These are phyloP conservation scores for Pseudotriccus pelzelni DNA, from an alignment of 2,797 vertebrate genomes.

Conservation along the genomic window DNA sequence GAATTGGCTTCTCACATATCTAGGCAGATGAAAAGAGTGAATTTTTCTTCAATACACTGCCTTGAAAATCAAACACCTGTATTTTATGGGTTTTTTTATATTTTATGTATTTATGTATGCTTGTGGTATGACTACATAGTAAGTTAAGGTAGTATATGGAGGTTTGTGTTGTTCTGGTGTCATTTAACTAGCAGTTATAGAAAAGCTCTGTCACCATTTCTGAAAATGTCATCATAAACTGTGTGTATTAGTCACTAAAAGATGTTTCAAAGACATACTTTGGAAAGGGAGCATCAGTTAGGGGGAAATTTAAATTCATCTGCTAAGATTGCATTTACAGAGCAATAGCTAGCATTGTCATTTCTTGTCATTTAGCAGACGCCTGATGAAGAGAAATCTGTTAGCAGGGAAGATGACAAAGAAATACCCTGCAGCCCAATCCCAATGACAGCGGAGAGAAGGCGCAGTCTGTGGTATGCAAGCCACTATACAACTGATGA, in stretches of 20 bases:
- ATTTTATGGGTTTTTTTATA: rapidly evolving
- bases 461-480: constrained; percentile 89
- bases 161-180: not conserved
- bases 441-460: constrained; percentile 82
- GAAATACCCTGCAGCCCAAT: constrained; percentile 74
- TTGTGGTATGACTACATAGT: not conserved
- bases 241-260: not conserved
- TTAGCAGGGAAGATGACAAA: constrained; percentile 77
- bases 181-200: not conserved
- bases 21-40: not conserved
- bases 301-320: not conserved
- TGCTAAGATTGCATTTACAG: not conserved
- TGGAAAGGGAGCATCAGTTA: not conserved
- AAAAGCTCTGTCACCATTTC: not conserved
- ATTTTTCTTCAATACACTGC: not conserved
- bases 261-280: not conserved
- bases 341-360: not conserved
- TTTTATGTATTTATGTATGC: not conserved
- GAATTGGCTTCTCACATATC: not conserved
- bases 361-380: constrained; percentile 61
- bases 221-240: not conserved
- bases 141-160: not conserved
- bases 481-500: constrained; percentile 89
- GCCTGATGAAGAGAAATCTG: constrained; percentile 68
- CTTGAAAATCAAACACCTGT: not conserved